Evolutionary conservation across 2,797 vertebrate species (phyloP).

Genomic region (Pangasius djambal): DNA sequence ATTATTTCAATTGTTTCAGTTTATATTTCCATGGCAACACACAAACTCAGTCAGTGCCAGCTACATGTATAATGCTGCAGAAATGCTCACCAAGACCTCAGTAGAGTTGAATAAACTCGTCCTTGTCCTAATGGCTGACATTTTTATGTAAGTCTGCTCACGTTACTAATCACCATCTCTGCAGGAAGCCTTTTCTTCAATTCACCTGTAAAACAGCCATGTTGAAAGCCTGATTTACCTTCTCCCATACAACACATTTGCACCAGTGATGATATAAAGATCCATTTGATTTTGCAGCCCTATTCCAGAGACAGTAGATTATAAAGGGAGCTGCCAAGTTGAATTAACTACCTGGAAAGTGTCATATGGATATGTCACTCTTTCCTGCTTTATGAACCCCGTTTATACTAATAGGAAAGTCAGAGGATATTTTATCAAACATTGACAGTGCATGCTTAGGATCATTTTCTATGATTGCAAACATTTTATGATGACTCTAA

Average conservation of each 20-base stretch:
- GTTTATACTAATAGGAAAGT: neutral
- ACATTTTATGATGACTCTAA: neutral
- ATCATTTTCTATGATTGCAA: neutral
- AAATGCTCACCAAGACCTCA: constrained; percentile 28
- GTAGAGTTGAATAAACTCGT: neutral
- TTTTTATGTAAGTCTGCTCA: constrained; percentile 36
- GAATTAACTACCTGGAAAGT: constrained; percentile 22
- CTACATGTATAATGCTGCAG: neutral
- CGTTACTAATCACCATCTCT: constrained; percentile 39
- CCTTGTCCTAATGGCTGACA: constrained; percentile 31
- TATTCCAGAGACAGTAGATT: neutral
- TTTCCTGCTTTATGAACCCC: constrained; percentile 15
- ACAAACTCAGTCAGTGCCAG: too few species aligned
- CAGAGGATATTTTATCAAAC: neutral
- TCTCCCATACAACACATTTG: constrained; percentile 11
- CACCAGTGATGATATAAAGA: neutral
- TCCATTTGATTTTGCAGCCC: constrained; percentile 16
- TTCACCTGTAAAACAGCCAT: constrained; percentile 16
- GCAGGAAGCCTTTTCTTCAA: constrained; percentile 35
- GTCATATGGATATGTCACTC: neutral
- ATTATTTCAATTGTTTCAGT: too few species aligned
- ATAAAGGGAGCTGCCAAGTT: constrained; percentile 7
- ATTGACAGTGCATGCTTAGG: neutral
- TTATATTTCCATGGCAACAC: too few species aligned
- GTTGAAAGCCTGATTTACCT: constrained; percentile 19